Evolutionary conservation across 1,140 invertebrate genomes (phyloP), one percentile per base, ranked within the genome.

Genomic region (Streblospio benedicti): DNA sequence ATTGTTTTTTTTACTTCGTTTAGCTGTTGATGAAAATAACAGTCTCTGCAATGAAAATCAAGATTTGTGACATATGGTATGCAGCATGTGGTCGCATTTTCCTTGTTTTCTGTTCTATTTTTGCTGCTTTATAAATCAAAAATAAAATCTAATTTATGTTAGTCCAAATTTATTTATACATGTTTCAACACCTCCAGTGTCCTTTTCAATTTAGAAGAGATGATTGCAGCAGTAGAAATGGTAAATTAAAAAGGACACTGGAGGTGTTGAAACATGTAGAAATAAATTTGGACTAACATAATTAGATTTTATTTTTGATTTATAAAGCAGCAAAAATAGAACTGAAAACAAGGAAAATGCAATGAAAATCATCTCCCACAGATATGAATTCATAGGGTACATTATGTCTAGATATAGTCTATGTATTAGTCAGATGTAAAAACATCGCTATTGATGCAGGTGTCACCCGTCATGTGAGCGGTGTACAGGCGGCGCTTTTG

Each of bases 381-480:
- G 23, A 43, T 30, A 20, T 20, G 25, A n/a, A 5, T 51, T 6
- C 25, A 9, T 12, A 58, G 12, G 4, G 27, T 25, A 3, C 4
- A 20, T 3, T 57, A 4, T 38, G 9, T 53, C 25, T 25, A n/a
- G 23, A 14, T 28, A 53, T 30, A 18, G 20, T 23, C 16, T 6
- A 4, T 52, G 31, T 0, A 16, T 30, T 31, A 31, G 18, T 31
- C 27, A 1, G 16, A 2, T 28, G n/a, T 33, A 25, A 30, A 6
- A 32, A 23, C 25, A 20, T 58, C 28, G 20, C 44, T 30, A 16
- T 52, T 51, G 45, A 16, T 35, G 2, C 44, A 62, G 60, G 20
- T 62, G 60, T 58, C 54, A 62, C 31, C 30, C 27, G 23, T 32
- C 54, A 9, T 62, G 60, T 41, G n/a, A 20, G 6, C 27, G 16